Evolutionary conservation across 2,888 invertebrate species (phyloP).

Genomic region (Oscheius onirici): DNA sequence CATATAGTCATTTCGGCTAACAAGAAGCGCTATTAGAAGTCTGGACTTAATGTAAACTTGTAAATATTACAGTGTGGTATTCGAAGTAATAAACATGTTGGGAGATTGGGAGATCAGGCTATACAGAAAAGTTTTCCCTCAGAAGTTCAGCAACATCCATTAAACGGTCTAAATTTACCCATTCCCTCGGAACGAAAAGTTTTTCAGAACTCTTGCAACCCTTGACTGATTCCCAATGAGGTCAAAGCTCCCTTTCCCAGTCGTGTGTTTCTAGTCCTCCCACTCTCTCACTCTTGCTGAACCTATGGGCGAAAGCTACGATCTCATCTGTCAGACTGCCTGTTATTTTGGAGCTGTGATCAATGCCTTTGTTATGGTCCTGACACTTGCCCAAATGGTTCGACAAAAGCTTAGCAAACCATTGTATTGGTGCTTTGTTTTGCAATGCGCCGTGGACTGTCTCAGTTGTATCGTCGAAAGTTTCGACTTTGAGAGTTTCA

Average conservation of each 20-base stretch:
- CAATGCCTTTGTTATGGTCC: background rate
- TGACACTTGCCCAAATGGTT: slow-evolving; percentile 1
- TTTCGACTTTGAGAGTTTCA: background rate
- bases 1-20: slow-evolving; percentile 6
- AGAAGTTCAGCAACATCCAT: too few relatives aligned
- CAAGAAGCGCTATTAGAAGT: slow-evolving; percentile 2
- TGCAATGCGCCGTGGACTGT: slow-evolving; percentile 2
- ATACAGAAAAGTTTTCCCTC: too few relatives aligned
- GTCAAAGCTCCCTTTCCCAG: too few relatives aligned
- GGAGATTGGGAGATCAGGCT: too few relatives aligned
- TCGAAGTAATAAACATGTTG: too few relatives aligned
- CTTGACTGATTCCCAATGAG: too few relatives aligned
- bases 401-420: slow-evolving; percentile 1
- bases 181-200: too few relatives aligned
- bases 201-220: too few relatives aligned
- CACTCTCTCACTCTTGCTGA: too few relatives aligned
- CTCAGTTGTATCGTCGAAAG: background rate
- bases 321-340: background rate
- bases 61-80: too few relatives aligned
- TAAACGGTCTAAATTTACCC: too few relatives aligned
- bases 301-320: background rate
- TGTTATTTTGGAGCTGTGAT: slow-evolving; percentile 2
- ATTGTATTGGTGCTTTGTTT: slow-evolving; percentile 1
- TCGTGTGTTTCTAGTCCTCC: too few relatives aligned
- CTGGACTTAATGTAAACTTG: background rate